Percentiles rank a stretch among this genome's conserved stretches.
Conservation (phyloP, 1,140 invertebrate species). For the Nephila pilipes region DNA sequence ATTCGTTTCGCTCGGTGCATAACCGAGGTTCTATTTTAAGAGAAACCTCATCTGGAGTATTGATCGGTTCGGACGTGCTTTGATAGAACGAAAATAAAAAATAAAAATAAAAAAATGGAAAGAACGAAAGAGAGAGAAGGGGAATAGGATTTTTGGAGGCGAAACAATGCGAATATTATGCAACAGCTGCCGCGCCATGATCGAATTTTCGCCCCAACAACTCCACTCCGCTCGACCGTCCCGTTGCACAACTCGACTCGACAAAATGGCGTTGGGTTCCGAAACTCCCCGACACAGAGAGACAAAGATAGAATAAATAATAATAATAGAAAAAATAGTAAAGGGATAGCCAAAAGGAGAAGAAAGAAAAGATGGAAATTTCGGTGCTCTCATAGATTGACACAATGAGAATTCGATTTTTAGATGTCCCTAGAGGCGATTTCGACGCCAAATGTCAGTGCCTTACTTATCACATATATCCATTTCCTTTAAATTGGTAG, state of each 20-base stretch:
- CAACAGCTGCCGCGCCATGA: constrained; percentile 70
- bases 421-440: constrained; percentile 48
- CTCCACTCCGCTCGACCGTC: constrained; percentile 67
- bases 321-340: not conserved
- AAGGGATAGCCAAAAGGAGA: not conserved
- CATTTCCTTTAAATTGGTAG: constrained; percentile 60
- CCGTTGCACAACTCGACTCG: constrained; percentile 60
- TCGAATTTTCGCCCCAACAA: constrained; percentile 72
- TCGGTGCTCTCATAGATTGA: constrained; percentile 49
- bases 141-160: constrained; percentile 66
- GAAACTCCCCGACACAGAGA: not conserved
- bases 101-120: not conserved
- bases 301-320: constrained; percentile 24
- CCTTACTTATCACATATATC: constrained; percentile 61
- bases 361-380: constrained; percentile 71
- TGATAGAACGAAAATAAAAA: not conserved
- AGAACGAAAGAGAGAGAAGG: constrained; percentile 21
- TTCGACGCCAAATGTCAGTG: constrained; percentile 61
- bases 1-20: constrained; percentile 49
- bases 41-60: constrained; percentile 69
- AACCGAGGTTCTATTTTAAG: constrained; percentile 71
- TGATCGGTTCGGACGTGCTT: constrained; percentile 65
- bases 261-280: constrained; percentile 48
- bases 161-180: constrained; percentile 73
- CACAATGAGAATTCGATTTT: constrained; percentile 68